Evolutionary conservation across 2,113 vertebrate genomes (phyloP).

Genomic region (Atractosteus spatula): DNA sequence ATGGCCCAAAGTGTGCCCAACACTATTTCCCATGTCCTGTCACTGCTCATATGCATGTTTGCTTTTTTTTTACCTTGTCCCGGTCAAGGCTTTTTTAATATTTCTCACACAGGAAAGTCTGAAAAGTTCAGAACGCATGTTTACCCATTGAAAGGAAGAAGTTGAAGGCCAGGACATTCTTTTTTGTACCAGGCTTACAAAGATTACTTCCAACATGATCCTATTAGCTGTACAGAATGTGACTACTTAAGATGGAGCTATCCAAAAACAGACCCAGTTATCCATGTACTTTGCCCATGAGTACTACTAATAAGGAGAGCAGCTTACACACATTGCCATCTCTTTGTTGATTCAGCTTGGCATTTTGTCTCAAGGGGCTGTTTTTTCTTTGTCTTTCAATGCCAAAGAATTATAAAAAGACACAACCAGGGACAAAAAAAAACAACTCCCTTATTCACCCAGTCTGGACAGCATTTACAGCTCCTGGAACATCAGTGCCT

Average conservation of each 20-base stretch:
- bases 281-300: conserved; percentile 37
- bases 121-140: conserved; percentile 45
- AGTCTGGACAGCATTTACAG: conserved; percentile 52
- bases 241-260: conserved; percentile 74
- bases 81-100: conserved; percentile 33
- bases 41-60: conserved; percentile 52
- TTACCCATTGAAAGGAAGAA: conserved; percentile 72
- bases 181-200: conserved; percentile 69
- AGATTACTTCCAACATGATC: conserved; percentile 74
- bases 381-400: conserved; percentile 55
- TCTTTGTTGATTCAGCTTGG: conserved; percentile 29
- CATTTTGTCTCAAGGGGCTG: conserved; percentile 56
- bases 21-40: conserved; percentile 31
- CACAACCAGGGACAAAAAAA: conserved; percentile 59
- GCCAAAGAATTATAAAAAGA: conserved; percentile 60
- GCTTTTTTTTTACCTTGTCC: conserved; percentile 50
- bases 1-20: conserved; percentile 10
- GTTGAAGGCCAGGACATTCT: conserved; percentile 69
- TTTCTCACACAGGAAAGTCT: conserved; percentile 70
- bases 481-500: conserved; percentile 46
- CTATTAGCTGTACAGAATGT: conserved; percentile 71
- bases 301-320: neutral
- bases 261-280: conserved; percentile 57
- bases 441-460: conserved; percentile 57
- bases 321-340: conserved; percentile 36